A percentile compares a stretch with the other conserved stretches of the same genome.
phyloP scores from a whole-genome alignment of 2,797 vertebrate species.

The Centropyge bicolor region DNA sequence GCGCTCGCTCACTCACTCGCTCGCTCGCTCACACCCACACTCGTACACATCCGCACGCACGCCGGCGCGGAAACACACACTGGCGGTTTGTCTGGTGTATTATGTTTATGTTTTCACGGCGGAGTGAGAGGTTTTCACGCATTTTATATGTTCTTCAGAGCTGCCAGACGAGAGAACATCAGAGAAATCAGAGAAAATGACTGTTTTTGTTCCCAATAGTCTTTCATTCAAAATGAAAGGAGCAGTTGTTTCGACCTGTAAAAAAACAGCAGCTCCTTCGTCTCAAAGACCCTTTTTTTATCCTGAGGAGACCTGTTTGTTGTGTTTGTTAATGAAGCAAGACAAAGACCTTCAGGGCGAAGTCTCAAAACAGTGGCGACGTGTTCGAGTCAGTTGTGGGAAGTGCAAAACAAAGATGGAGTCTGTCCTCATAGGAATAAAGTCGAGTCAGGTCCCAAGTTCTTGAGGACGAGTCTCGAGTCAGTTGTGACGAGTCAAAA shows the following conservation, averaged over 20 bases:
- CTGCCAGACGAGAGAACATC: constrained; percentile 39
- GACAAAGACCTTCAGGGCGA: background rate
- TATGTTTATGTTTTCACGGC: constrained; percentile 46
- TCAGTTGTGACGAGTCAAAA: background rate
- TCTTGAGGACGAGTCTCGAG: background rate
- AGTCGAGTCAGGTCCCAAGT: background rate
- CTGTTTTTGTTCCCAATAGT: background rate
- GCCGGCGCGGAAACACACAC: constrained; percentile 33
- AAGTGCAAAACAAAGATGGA: background rate
- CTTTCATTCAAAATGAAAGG: constrained; percentile 21
- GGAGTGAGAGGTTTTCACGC: constrained; percentile 34
- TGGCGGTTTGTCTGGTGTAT: constrained; percentile 33
- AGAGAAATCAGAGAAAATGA: constrained; percentile 33
- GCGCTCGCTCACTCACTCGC: constrained; percentile 48
- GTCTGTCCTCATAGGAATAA: background rate
- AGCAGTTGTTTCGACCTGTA: constrained; percentile 8
- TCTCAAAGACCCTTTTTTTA: background rate
- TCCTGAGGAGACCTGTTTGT: background rate
- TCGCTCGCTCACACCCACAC: constrained; percentile 43
- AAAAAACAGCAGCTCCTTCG: constrained; percentile 1
- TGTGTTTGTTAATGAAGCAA: background rate
- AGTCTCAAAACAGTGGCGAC: background rate
- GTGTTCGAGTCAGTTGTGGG: background rate
- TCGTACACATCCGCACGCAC: constrained; percentile 5
- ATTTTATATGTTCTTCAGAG: constrained; percentile 48